A percentile compares a stretch with the other conserved stretches of the same genome.
phyloP scores from a whole-genome alignment of 2,797 vertebrate species.

The Eulemur coronatus region DNA sequence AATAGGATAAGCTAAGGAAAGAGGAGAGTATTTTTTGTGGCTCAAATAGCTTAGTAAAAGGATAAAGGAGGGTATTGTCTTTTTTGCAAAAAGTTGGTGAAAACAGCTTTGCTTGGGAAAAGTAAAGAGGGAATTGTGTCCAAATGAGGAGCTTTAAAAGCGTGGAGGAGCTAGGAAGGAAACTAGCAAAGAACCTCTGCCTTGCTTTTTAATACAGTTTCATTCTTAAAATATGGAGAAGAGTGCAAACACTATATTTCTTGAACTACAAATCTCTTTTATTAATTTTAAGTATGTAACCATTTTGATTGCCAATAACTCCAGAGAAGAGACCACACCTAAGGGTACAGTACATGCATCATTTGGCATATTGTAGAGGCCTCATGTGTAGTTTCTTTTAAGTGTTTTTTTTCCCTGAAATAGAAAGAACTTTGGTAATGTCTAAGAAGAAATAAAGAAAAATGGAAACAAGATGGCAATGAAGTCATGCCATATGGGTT shows the following conservation, averaged over 20 bases:
- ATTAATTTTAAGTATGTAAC: not conserved
- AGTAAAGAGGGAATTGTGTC: not conserved
- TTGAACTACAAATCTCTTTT: not conserved
- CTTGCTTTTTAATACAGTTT: not conserved
- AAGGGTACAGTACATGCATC: not conserved
- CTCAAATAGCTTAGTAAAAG: not conserved
- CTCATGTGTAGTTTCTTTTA: not conserved
- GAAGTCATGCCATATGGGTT: not conserved
- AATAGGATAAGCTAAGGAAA: not conserved
- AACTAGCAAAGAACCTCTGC: not conserved
- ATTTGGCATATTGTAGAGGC: not conserved
- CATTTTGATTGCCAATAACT: not conserved
- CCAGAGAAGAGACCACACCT: not conserved
- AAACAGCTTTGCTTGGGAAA: not conserved
- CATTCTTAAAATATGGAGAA: not conserved
- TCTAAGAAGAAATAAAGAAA: constrained; percentile 13
- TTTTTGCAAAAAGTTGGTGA: not conserved
- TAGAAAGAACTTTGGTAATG: not conserved
- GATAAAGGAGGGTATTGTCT: not conserved
- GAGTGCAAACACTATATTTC: not conserved
- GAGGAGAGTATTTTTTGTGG: not conserved
- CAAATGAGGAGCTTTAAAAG: not conserved
- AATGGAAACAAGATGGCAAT: not conserved
- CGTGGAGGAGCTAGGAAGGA: not conserved
- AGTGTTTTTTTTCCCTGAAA: not conserved